A percentile compares a stretch with the other conserved stretches of the same genome.
Conservation (phyloP, 2,113 vertebrate genomes). For the Brachyhypopomus gauderio region DNA sequence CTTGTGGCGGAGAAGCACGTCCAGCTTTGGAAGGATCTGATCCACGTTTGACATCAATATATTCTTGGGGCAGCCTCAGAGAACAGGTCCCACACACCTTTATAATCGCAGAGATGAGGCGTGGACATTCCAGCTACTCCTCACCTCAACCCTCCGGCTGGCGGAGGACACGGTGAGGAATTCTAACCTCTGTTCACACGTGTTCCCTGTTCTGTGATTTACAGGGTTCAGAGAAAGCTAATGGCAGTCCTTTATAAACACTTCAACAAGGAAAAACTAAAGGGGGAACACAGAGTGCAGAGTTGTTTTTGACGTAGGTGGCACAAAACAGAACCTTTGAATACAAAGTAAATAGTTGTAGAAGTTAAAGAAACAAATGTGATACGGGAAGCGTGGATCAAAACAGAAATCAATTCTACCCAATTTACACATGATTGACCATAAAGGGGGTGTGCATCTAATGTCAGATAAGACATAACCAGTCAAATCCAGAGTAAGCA, state of each 20-base stretch:
- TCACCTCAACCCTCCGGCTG: slow-evolving; percentile 34
- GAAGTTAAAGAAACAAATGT: background rate
- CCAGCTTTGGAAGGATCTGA: slow-evolving; percentile 33
- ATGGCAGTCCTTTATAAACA: slow-evolving; percentile 11
- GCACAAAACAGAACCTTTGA: background rate
- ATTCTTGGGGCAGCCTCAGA: slow-evolving; percentile 27
- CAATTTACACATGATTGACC: background rate
- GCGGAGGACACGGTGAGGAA: slow-evolving; percentile 40
- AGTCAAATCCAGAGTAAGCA: slow-evolving; percentile 71
- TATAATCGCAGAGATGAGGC: slow-evolving; percentile 40
- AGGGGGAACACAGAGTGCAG: background rate
- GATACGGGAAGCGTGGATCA: background rate
- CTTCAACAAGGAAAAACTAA: background rate
- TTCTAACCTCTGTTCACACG: slow-evolving; percentile 46
- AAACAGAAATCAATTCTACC: background rate
- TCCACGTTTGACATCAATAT: slow-evolving; percentile 45
- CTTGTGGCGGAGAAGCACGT: slow-evolving; percentile 59
- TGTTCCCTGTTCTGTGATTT: slow-evolving; percentile 32
- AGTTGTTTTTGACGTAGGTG: too few species aligned
- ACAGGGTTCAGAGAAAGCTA: slow-evolving; percentile 44
- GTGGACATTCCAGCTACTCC: slow-evolving; percentile 51
- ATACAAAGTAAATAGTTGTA: too few species aligned
- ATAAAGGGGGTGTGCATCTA: slow-evolving; percentile 52
- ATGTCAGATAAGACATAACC: slow-evolving; percentile 65
- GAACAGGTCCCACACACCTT: slow-evolving; percentile 38